Conservation (phyloP, 2,797 vertebrate genomes). For the Tangara arthus region DNA sequence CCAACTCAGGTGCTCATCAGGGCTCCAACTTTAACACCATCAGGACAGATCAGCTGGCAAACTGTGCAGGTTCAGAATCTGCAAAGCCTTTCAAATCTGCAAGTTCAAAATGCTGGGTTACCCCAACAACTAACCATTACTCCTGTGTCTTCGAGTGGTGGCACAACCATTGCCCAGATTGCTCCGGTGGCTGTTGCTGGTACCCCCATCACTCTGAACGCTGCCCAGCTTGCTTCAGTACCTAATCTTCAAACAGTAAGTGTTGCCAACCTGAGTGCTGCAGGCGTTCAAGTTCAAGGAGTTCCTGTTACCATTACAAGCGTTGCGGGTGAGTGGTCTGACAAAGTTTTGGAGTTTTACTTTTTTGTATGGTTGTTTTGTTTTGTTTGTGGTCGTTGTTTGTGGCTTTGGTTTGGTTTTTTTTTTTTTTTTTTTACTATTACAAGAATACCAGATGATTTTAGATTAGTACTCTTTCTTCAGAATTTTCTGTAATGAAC, state of each 20-base stretch:
- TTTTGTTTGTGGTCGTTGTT: not conserved
- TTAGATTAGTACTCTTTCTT: not conserved
- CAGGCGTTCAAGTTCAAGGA: conserved; percentile 95
- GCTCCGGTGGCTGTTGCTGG: conserved; percentile 90
- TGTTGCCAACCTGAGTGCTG: conserved; percentile 90
- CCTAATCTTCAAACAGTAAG: conserved; percentile 97
- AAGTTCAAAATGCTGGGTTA: conserved; percentile 88
- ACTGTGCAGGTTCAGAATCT: conserved; percentile 93
- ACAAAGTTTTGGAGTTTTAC: not conserved
- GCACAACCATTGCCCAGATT: conserved; percentile 86
- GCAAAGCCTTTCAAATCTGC: conserved; percentile 88
- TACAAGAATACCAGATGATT: not conserved
- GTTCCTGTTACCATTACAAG: conserved; percentile 95
- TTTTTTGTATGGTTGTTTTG: not conserved
- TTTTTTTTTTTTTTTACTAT: not conserved
- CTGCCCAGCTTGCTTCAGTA: conserved; percentile 94
- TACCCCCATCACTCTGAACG: conserved; percentile 90
- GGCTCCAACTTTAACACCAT: conserved; percentile 92
- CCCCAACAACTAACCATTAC: conserved; percentile 93
- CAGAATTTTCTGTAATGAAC: not conserved
- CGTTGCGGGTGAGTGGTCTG: conserved; percentile 87
- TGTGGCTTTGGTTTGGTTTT: not conserved
- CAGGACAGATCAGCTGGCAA: conserved; percentile 98
- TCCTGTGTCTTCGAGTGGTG: conserved; percentile 85
- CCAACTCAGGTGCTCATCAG: conserved; percentile 95